Conservation (phyloP, 1,140 invertebrate species). For the Drosophila elegans region DNA sequence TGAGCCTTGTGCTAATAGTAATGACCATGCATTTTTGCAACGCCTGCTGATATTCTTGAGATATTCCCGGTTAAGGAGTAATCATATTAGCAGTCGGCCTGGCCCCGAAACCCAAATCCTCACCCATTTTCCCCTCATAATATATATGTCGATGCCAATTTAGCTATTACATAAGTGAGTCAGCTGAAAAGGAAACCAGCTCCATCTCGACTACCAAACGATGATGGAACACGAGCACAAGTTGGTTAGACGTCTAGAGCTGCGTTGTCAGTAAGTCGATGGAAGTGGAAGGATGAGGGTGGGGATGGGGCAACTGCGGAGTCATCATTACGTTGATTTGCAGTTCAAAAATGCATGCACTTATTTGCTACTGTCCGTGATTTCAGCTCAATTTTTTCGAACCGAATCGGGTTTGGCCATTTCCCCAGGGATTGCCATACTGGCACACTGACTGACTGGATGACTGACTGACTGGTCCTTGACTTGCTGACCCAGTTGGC, state of each 20-base stretch:
- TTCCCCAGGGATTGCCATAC: conserved; percentile 56
- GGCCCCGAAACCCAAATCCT: conserved; percentile 11
- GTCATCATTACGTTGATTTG: conserved; percentile 78
- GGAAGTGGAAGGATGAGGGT: neutral
- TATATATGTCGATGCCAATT: conserved; percentile 83
- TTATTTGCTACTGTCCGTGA: conserved; percentile 76
- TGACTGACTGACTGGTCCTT: conserved; percentile 57
- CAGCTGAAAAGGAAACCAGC: conserved; percentile 61
- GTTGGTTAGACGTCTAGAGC: conserved; percentile 33
- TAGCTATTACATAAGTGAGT: conserved; percentile 80
- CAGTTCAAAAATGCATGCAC: conserved; percentile 65
- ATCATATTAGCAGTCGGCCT: conserved; percentile 37
- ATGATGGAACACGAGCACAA: conserved; percentile 26
- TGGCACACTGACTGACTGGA: conserved; percentile 27
- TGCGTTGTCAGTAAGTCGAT: conserved; percentile 40
- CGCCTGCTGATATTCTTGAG: conserved; percentile 1
- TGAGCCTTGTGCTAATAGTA: conserved; percentile 37
- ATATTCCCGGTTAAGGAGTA: conserved; percentile 42
- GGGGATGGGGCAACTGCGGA: conserved; percentile 14
- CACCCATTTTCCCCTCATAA: conserved; percentile 59
- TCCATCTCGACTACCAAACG: conserved; percentile 5
- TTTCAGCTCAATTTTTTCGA: conserved; percentile 36
- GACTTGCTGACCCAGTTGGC: conserved; percentile 80
- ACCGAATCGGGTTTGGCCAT: conserved; percentile 42
- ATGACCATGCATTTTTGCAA: conserved; percentile 57